Percentiles rank a stretch among this genome's conserved stretches.
phyloP scores from a whole-genome alignment of 2,888 invertebrate species.

The Philopedon plagiatum region DNA sequence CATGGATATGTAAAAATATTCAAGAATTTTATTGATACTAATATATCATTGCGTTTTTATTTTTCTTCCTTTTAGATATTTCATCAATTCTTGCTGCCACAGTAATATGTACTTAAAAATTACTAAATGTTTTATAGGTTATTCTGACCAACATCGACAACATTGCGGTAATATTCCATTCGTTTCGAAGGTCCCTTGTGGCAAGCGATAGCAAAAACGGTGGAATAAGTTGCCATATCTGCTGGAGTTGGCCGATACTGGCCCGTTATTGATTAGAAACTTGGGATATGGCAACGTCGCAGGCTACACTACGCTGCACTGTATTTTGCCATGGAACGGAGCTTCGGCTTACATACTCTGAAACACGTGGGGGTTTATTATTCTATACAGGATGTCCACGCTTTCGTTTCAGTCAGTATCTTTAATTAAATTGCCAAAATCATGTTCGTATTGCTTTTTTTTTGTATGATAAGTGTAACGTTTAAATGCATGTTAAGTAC shows the following conservation, averaged over 20 bases:
- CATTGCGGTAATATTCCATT: slow-evolving; percentile 44
- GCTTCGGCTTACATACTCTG: slow-evolving; percentile 47
- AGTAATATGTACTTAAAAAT: neutral
- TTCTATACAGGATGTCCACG: slow-evolving; percentile 48
- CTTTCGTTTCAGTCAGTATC: too few relatives aligned
- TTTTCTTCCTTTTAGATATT: too few relatives aligned
- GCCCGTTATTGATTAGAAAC: slow-evolving; percentile 66
- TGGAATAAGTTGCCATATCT: slow-evolving; percentile 59
- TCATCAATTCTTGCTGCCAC: too few relatives aligned
- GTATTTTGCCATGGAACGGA: slow-evolving; percentile 56
- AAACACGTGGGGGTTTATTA: slow-evolving; percentile 44
- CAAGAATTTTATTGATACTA: too few relatives aligned
- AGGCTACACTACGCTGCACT: slow-evolving; percentile 67
- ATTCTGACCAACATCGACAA: slow-evolving; percentile 35
- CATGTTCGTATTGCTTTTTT: too few relatives aligned
- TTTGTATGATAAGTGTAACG: too few relatives aligned
- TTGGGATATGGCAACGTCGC: slow-evolving; percentile 63
- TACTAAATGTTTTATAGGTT: neutral
- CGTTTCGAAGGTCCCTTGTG: slow-evolving; percentile 46
- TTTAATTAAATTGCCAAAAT: too few relatives aligned
- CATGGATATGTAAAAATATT: too few relatives aligned
- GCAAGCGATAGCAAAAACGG: slow-evolving; percentile 45
- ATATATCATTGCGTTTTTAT: neutral
- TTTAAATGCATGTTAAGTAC: too few relatives aligned
- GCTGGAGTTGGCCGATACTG: slow-evolving; percentile 58